phyloP scores from a whole-genome alignment of 2,113 vertebrate genomes.

The Sciurus niger region DNA sequence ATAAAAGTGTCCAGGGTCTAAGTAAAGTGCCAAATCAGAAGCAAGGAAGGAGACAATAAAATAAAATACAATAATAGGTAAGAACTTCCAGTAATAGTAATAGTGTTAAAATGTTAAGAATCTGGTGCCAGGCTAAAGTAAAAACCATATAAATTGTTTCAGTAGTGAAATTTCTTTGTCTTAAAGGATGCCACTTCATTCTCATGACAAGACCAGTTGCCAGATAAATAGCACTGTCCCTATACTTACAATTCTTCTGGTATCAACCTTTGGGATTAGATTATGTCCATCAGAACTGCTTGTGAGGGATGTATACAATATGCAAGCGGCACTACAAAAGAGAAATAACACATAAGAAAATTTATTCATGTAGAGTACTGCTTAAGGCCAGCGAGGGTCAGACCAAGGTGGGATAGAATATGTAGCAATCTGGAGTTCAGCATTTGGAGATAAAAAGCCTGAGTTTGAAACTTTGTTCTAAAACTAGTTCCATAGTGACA shows the following conservation, averaged over 20 bases:
- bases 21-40: no score
- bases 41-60: no score
- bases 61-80: no score
- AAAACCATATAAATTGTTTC: neutral
- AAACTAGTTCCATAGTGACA: neutral
- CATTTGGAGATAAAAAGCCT: neutral
- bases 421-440: neutral
- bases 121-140: neutral
- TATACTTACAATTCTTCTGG: accelerated
- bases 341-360: neutral
- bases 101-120: neutral
- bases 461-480: neutral
- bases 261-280: neutral
- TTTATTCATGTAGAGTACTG: neutral
- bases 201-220: neutral
- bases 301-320: neutral
- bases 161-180: neutral
- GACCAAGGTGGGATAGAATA: accelerated
- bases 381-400: neutral
- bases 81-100: neutral
- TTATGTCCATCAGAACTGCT: neutral
- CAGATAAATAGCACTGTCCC: neutral
- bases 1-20: no score
- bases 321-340: neutral
- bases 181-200: neutral